A percentile compares a stretch with the other conserved stretches of the same genome.
phyloP scores from a whole-genome alignment of 1,140 invertebrate genomes.

The Holotrichia oblita region DNA sequence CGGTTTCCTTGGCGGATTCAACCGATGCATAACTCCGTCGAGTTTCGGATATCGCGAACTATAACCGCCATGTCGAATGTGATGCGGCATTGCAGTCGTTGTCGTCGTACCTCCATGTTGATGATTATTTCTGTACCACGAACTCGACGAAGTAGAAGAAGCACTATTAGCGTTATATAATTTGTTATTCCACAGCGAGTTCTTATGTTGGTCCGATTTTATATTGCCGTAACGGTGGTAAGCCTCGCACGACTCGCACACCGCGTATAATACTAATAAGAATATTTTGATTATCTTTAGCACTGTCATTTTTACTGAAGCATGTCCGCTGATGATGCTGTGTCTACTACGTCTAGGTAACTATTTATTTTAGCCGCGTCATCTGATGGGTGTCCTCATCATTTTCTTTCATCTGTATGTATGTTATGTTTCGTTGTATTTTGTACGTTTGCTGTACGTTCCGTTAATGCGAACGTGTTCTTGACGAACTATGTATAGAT shows the following conservation, averaged over 20 bases:
- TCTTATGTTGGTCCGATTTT: constrained; percentile 27
- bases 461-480: too few species aligned
- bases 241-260: constrained; percentile 6
- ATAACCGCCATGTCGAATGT: constrained; percentile 23
- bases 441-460: not conserved
- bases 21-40: constrained; percentile 10
- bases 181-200: constrained; percentile 4
- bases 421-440: too few species aligned
- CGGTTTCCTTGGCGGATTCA: constrained; percentile 3
- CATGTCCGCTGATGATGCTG: not conserved
- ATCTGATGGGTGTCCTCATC: not conserved
- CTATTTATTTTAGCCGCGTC: constrained; percentile 21
- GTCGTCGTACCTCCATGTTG: constrained; percentile 1
- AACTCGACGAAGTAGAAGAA: not conserved
- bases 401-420: not conserved
- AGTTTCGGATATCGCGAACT: constrained; percentile 22
- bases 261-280: not conserved
- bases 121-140: constrained; percentile 21
- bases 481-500: too few species aligned
- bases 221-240: constrained; percentile 22
- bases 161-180: not conserved
- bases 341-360: not conserved
- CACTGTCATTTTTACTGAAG: constrained; percentile 31
- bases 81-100: not conserved
- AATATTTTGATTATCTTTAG: constrained; percentile 12